Evolutionary conservation across 2,888 invertebrate species (phyloP).

Genomic region (Dolichomitus sp.): DNA sequence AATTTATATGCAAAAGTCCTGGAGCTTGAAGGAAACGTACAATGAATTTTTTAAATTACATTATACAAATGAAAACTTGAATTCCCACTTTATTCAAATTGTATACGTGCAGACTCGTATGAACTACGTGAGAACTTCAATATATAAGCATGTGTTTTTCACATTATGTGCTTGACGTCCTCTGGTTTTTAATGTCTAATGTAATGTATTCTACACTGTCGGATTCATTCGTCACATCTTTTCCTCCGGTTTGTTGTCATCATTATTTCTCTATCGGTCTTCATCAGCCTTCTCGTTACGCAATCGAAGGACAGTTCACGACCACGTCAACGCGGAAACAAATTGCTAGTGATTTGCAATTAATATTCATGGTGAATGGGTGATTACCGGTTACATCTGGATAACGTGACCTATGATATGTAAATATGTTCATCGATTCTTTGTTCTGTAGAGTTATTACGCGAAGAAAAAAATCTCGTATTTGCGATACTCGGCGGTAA

Average conservation of each 20-base stretch:
- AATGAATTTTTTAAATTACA: neutral
- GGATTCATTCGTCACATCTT: neutral
- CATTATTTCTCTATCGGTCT: neutral
- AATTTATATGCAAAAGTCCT: too few relatives aligned
- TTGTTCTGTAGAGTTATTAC: neutral
- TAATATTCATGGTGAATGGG: constrained; percentile 8
- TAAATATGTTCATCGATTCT: neutral
- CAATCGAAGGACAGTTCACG: constrained; percentile 39
- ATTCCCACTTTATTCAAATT: neutral
- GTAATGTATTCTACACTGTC: neutral
- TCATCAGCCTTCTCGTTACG: neutral
- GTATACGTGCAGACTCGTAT: neutral
- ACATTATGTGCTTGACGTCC: neutral
- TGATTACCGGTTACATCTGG: constrained; percentile 6
- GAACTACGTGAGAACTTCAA: neutral
- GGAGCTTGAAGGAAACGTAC: too few relatives aligned
- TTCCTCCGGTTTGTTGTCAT: neutral
- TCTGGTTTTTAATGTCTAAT: neutral
- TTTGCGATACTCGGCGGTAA: neutral
- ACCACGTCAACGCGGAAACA: constrained; percentile 40
- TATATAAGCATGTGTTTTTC: neutral
- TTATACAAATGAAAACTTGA: neutral
- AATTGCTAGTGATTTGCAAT: constrained; percentile 22
- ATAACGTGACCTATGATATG: neutral
- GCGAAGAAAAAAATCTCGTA: neutral